Conservation (phyloP, 2,888 invertebrate genomes). For the Brachyptera putata region DNA sequence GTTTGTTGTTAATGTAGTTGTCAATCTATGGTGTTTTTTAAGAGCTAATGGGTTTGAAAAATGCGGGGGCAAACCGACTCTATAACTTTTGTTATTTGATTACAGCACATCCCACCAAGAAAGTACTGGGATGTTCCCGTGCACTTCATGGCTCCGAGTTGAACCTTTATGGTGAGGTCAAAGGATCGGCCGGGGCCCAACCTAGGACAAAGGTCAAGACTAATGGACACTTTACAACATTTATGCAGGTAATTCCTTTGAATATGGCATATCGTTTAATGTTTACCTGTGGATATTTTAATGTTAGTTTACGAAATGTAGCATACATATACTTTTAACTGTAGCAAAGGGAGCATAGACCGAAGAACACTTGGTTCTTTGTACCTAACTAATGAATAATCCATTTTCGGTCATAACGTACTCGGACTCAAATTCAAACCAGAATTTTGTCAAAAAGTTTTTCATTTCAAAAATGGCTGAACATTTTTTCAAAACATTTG, state of each 20-base stretch:
- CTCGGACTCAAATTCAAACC: no score
- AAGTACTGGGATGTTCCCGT: conserved; percentile 45
- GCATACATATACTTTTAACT: no score
- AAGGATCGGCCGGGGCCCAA: conserved; percentile 29
- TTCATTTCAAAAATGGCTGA: no score
- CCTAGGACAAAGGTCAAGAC: conserved; percentile 55
- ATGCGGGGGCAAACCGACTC: neutral
- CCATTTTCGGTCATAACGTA: no score
- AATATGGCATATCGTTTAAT: conserved; percentile 15
- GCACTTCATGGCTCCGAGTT: conserved; percentile 49
- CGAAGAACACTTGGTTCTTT: no score
- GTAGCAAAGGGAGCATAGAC: no score
- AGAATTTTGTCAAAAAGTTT: no score
- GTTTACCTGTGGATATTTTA: neutral
- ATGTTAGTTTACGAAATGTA: no score
- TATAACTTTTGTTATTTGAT: neutral
- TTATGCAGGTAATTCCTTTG: conserved; percentile 57
- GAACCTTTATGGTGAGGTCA: conserved; percentile 46
- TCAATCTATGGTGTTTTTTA: no score
- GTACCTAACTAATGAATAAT: no score
- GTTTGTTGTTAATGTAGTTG: no score
- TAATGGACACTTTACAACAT: conserved; percentile 61
- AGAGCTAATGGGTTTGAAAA: neutral
- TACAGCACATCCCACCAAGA: conserved; percentile 37
- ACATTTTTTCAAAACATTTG: no score